Evolutionary conservation across 2,888 invertebrate species (phyloP).

Genomic region (Marasmarcha lunaedactyla): DNA sequence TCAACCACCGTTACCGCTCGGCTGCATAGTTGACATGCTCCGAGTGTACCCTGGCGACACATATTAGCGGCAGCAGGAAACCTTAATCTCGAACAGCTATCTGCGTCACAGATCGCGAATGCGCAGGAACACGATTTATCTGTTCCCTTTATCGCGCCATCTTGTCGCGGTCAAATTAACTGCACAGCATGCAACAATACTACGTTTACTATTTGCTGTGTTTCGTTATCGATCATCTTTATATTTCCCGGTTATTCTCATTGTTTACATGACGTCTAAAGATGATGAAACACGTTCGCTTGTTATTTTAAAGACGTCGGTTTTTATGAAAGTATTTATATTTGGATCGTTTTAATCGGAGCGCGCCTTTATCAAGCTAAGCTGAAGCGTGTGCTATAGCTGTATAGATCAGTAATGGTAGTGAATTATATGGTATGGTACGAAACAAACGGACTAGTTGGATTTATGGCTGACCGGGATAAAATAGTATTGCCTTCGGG

Average conservation of each 20-base stretch:
- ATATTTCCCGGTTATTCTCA: slow-evolving; percentile 19
- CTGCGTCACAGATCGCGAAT: slow-evolving; percentile 43
- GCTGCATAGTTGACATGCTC: slow-evolving; percentile 1
- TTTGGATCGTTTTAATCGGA: slow-evolving; percentile 22
- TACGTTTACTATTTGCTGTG: slow-evolving; percentile 22
- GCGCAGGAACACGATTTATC: slow-evolving; percentile 33
- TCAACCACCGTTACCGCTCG: background rate
- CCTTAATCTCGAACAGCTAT: slow-evolving; percentile 35
- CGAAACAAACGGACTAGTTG: background rate
- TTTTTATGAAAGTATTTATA: slow-evolving; percentile 17
- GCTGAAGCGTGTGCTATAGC: no score
- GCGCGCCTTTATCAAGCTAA: slow-evolving; percentile 19
- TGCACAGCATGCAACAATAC: slow-evolving; percentile 29
- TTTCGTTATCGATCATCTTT: slow-evolving; percentile 25
- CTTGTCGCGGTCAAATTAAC: slow-evolving; percentile 35
- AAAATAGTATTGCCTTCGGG: slow-evolving; percentile 8
- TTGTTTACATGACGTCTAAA: slow-evolving; percentile 34
- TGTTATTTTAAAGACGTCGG: slow-evolving; percentile 22
- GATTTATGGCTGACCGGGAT: slow-evolving; percentile 12
- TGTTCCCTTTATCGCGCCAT: slow-evolving; percentile 32
- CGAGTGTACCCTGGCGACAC: background rate
- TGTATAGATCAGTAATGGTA: no score
- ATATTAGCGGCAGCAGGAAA: slow-evolving; percentile 25
- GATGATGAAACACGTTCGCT: slow-evolving; percentile 28
- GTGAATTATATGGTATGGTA: no score